Evolutionary conservation across 2,797 vertebrate genomes (phyloP).

Genomic region (Hydrolagus colliei): DNA sequence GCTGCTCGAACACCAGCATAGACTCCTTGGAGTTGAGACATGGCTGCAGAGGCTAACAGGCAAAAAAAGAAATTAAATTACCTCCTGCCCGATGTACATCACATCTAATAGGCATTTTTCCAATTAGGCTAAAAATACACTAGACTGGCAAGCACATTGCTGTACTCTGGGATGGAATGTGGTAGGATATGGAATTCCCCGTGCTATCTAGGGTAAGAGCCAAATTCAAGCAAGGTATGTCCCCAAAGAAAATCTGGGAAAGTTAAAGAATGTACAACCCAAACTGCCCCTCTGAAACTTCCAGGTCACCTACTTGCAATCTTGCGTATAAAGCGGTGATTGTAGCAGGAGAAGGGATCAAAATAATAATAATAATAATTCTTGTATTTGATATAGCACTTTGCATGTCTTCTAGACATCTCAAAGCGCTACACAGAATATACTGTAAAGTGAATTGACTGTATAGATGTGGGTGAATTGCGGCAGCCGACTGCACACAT

Average conservation of each 20-base stretch:
- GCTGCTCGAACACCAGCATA: conserved; percentile 85
- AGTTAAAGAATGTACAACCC: background rate
- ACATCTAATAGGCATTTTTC: background rate
- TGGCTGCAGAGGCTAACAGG: conserved; percentile 76
- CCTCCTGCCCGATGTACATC: background rate
- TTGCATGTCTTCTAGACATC: too few relatives aligned
- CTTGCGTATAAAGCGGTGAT: too few relatives aligned
- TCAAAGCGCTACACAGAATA: too few relatives aligned
- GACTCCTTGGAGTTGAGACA: conserved; percentile 82
- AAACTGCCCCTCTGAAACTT: background rate
- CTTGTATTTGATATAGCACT: too few relatives aligned
- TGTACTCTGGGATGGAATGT: background rate
- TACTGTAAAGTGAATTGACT: too few relatives aligned
- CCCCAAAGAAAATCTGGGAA: background rate
- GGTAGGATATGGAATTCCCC: background rate
- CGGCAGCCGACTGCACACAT: too few relatives aligned
- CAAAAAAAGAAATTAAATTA: background rate
- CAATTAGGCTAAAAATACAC: background rate
- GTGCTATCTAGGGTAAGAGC: too few relatives aligned
- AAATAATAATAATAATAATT: background rate
- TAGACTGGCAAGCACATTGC: background rate
- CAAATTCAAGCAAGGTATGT: background rate
- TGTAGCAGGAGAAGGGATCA: background rate
- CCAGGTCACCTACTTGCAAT: background rate
- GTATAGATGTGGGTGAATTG: too few relatives aligned